These are phyloP conservation scores for Sinocyclocheilus anophthalmus DNA, from an alignment of 2,113 vertebrate genomes.

Conservation along the genomic window DNA sequence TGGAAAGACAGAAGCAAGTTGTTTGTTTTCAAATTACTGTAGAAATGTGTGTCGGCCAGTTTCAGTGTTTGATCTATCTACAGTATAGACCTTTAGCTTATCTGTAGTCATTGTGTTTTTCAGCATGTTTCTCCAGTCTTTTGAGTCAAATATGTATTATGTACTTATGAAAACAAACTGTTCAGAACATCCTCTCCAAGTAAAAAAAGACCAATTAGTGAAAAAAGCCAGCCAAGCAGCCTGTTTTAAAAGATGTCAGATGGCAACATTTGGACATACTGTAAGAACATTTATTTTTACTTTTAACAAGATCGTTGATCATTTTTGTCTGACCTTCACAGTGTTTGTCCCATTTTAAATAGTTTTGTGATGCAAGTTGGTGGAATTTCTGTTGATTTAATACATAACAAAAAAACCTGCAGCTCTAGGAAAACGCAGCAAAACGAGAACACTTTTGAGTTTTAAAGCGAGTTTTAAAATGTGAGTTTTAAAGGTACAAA, in stretches of 20 bases:
- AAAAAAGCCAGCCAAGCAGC: background rate
- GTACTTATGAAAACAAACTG: background rate
- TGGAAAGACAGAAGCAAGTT: slow-evolving; percentile 59
- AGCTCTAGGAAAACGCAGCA: background rate
- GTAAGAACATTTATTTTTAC: background rate
- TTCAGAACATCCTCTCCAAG: background rate
- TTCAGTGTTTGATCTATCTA: background rate
- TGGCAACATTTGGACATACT: background rate
- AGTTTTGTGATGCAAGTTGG: background rate
- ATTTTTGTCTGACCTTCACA: background rate
- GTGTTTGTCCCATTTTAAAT: background rate
- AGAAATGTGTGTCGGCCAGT: background rate
- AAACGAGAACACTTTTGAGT: too few species aligned
- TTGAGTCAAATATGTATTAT: background rate
- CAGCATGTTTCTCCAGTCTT: background rate
- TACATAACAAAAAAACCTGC: background rate
- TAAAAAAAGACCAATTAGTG: background rate
- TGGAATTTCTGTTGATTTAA: background rate
- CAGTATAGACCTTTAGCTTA: background rate
- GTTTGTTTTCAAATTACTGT: background rate
- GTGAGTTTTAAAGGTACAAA: background rate
- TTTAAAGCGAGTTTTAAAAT: background rate
- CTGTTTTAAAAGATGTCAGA: background rate
- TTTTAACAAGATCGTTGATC: background rate
- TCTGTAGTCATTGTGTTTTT: background rate